A percentile compares a stretch with the other conserved stretches of the same genome.
These are phyloP conservation scores for Thamnophis elegans DNA, from an alignment of 2,797 vertebrate species.

Conservation along the genomic window DNA sequence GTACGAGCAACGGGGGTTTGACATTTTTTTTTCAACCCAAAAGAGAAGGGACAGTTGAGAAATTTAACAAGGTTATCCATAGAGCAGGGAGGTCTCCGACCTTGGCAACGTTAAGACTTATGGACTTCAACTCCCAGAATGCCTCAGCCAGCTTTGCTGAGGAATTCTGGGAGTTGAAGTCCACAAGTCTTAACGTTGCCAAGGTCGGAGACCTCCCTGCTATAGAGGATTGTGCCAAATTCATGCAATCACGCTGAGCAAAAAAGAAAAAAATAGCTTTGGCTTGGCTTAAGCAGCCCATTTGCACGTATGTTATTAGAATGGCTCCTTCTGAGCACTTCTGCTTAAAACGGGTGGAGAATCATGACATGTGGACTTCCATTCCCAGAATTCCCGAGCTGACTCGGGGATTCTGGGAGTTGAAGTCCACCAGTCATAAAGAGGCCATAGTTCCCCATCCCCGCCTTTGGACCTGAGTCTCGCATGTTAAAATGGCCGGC, in stretches of 20 bases:
- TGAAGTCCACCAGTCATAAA: neutral
- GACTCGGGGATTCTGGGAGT: neutral
- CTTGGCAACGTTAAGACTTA: too few relatives aligned
- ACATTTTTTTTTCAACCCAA: neutral
- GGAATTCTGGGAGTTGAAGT: too few relatives aligned
- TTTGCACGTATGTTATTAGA: neutral
- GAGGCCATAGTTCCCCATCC: too few relatives aligned
- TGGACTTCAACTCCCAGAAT: too few relatives aligned
- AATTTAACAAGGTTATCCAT: neutral
- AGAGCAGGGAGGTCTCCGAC: too few relatives aligned
- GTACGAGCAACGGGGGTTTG: too few relatives aligned
- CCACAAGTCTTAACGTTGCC: too few relatives aligned
- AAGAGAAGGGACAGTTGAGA: slow-evolving; percentile 35
- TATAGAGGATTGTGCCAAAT: neutral
- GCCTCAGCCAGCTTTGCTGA: too few relatives aligned
- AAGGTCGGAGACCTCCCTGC: too few relatives aligned
- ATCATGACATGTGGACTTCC: neutral
- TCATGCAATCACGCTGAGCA: neutral
- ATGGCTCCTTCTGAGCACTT: neutral
- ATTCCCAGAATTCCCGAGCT: neutral
- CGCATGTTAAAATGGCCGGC: too few relatives aligned
- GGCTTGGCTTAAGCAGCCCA: neutral
- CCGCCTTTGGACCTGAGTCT: too few relatives aligned
- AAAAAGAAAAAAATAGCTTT: neutral
- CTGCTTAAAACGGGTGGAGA: neutral